Percentiles rank a stretch among this genome's conserved stretches.
Evolutionary conservation across 2,797 vertebrate genomes (phyloP).

Genomic region (Lepus oiostolus): DNA sequence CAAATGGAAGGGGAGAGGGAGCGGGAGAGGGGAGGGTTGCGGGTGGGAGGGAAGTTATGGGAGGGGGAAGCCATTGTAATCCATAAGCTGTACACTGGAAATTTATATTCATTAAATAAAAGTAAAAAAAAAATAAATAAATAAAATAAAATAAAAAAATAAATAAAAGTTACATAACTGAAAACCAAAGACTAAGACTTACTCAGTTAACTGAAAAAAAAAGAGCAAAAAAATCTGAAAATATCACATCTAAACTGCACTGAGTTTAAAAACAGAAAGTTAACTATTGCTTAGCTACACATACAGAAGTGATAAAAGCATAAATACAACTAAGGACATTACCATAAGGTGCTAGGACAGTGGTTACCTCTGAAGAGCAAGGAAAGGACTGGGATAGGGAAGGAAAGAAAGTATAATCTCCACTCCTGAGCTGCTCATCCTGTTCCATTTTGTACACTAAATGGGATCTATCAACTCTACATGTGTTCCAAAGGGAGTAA

Average conservation of each 20-base stretch:
- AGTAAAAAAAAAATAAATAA: too few relatives aligned
- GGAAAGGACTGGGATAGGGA: neutral
- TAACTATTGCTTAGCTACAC: neutral
- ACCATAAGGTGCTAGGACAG: neutral
- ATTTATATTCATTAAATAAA: too few relatives aligned
- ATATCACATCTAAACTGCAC: neutral
- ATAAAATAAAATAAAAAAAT: too few relatives aligned
- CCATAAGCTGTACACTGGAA: too few relatives aligned
- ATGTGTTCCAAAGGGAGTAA: neutral
- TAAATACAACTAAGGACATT: neutral
- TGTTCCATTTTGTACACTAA: neutral
- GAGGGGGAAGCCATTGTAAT: too few relatives aligned
- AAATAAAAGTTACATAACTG: neutral
- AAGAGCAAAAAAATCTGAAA: neutral
- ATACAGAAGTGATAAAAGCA: neutral
- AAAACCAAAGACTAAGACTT: slow-evolving; percentile 7
- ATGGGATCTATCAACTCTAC: neutral
- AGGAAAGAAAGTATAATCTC: neutral
- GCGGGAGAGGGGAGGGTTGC: too few relatives aligned
- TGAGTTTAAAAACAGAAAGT: neutral
- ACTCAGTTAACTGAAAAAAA: neutral
- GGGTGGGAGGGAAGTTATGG: too few relatives aligned
- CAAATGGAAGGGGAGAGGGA: too few relatives aligned
- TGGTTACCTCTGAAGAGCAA: neutral
- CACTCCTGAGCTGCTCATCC: neutral